phyloP scores from a whole-genome alignment of 2,888 invertebrate genomes.

The Tricholauxania praeusta region DNA sequence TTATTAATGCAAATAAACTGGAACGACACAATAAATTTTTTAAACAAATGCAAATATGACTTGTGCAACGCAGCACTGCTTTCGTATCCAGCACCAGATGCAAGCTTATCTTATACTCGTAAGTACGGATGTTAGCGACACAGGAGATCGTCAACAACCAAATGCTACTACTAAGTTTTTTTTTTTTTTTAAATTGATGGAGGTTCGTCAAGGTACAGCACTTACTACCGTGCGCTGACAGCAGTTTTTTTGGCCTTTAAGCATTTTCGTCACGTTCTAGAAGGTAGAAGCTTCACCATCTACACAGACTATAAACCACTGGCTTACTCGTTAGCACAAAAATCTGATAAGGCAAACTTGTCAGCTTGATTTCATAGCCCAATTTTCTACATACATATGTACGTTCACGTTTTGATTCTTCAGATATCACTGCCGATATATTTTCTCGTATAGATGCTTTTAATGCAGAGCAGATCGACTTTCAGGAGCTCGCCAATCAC shows the following conservation, averaged over 20 bases:
- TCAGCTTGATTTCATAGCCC: constrained; percentile 19
- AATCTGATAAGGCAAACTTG: constrained; percentile 27
- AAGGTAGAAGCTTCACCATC: constrained; percentile 11
- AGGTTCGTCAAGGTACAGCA: constrained; percentile 21
- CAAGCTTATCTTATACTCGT: not conserved
- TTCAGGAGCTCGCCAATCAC: not conserved
- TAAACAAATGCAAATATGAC: not conserved
- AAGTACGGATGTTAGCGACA: constrained; percentile 14
- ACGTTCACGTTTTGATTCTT: constrained; percentile 23
- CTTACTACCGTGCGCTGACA: constrained; percentile 22
- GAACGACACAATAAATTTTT: not conserved
- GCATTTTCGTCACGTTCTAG: constrained; percentile 13
- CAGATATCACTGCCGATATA: constrained; percentile 32
- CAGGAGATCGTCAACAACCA: not conserved
- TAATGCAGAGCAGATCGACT: not conserved
- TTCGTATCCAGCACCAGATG: not conserved
- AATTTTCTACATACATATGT: constrained; percentile 21
- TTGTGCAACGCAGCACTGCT: not conserved
- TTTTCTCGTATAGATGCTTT: constrained; percentile 33
- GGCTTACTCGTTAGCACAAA: constrained; percentile 24
- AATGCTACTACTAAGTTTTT: constrained; percentile 19
- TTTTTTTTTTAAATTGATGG: constrained; percentile 11
- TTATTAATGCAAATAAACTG: too few species aligned
- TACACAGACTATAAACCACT: constrained; percentile 29
- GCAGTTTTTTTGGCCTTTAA: constrained; percentile 1